phyloP scores from a whole-genome alignment of 2,113 vertebrate species.

The Puntigrus tetrazona region DNA sequence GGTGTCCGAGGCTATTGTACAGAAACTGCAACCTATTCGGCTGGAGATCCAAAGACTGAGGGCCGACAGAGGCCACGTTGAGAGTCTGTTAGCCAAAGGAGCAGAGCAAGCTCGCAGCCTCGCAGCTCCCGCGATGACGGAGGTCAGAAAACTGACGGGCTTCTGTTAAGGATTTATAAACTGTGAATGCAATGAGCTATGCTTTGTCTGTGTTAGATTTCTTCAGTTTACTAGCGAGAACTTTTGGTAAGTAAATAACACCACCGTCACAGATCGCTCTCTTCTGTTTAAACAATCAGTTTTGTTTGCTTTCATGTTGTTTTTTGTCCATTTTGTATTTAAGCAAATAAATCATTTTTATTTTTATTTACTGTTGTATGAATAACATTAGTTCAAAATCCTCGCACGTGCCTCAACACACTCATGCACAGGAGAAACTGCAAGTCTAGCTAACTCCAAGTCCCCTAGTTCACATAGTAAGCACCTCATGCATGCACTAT shows the following conservation, averaged over 20 bases:
- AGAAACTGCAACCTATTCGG: conserved; percentile 85
- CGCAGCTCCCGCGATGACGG: conserved; percentile 79
- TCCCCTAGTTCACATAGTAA: background rate
- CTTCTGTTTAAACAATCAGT: background rate
- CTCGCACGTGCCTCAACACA: background rate
- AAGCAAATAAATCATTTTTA: background rate
- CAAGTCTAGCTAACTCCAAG: background rate
- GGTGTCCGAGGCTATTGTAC: conserved; percentile 86
- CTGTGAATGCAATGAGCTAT: background rate
- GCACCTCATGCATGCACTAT: background rate
- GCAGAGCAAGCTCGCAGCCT: conserved; percentile 80
- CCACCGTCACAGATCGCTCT: background rate
- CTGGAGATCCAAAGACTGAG: conserved; percentile 82
- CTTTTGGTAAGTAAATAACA: background rate
- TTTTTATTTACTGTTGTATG: background rate
- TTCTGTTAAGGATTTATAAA: conserved; percentile 74
- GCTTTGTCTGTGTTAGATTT: conserved; percentile 1
- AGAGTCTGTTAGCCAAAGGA: conserved; percentile 79
- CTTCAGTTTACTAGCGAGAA: background rate
- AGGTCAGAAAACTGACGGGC: conserved; percentile 83
- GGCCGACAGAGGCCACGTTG: conserved; percentile 77
- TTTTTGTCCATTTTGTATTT: conserved; percentile 1
- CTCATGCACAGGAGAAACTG: conserved; percentile 5
- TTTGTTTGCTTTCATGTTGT: background rate
- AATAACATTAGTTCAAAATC: background rate